Base-by-base conservation (phyloP, 2,797 vertebrate genomes). In the Salarias fasciatus region DNA sequence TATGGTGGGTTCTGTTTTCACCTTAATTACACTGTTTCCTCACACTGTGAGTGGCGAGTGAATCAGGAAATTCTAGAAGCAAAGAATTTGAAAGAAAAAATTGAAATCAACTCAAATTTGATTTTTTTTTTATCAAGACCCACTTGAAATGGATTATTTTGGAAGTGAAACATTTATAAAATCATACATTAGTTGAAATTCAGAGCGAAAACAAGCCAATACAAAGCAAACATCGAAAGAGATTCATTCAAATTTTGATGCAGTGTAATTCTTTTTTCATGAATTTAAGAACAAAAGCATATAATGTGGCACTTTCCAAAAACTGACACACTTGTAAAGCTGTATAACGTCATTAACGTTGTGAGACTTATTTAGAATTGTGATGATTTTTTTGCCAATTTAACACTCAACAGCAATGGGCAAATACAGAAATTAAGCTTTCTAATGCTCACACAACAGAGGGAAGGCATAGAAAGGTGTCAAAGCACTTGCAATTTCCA, bases 381-480 rank as follows among this genome's bases (percentile, higher is more conserved):
- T 43, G 62, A 57, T 30, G 47, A 66, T 44, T 10, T 45, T 11
- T 1, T 35, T 35, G 33, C 9, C 33, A 45, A 4, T 11, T 38
- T 9, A 35, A 35, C 33, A 35, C 30, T 51, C 24, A 24, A 12
- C 44, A 64, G 44, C 43, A 42, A 11, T 46, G 36, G 33, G 30
- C 35, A 53, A 64, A 38, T 45, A 14, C 51, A 40, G 46, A 57
- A 57, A 38, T 11, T 7, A 64, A 65, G 46, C 24, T 15, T 33
- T 47, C 52, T 70, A 36, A 63, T 47, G 68, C 55, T 31, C 57
- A 58, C 31, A 70, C 70, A 63, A 43, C 36, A 37, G 42, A 53
- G 36, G 35, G 47, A 42, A 18, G 43, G 29, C 40, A 46, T 41
- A 51, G 52, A 69, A 36, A 29, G 9, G 56, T 29, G 46, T 52